Percentiles rank a stretch among this genome's conserved stretches.
Conservation (phyloP, 2,888 invertebrate species). For the Drosophila affinis region DNA sequence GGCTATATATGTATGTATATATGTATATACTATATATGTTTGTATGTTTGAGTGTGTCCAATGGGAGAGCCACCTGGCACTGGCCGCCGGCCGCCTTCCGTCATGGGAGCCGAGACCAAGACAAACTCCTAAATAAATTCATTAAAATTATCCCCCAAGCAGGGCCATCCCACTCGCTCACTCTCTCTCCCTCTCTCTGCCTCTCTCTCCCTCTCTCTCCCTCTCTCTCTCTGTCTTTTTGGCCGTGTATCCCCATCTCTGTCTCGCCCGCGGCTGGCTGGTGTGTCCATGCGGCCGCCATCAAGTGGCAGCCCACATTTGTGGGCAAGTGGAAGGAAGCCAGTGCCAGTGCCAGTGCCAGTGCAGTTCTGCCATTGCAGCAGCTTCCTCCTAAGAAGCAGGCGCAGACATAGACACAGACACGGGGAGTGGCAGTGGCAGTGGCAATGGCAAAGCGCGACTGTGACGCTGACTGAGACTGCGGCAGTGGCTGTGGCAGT, state of each 20-base stretch:
- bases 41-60: constrained; percentile 46
- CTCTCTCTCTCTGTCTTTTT: not conserved
- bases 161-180: constrained; percentile 9
- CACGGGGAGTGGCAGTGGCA: constrained; percentile 50
- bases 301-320: constrained; percentile 78
- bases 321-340: constrained; percentile 55
- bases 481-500: constrained; percentile 4
- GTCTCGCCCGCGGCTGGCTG: constrained; percentile 11
- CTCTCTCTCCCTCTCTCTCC: not conserved
- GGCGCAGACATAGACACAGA: constrained; percentile 1
- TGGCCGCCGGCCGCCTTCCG: not conserved
- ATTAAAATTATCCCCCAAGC: constrained; percentile 76
- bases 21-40: not conserved
- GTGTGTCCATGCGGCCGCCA: constrained; percentile 65
- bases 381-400: not conserved
- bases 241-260: constrained; percentile 14
- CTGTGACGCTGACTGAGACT: constrained; percentile 36
- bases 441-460: constrained; percentile 49
- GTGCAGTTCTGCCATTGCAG: constrained; percentile 12
- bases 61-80: constrained; percentile 26
- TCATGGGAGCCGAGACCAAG: constrained; percentile 22
- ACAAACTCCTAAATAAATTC: constrained; percentile 78
- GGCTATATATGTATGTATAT: constrained; percentile 33
- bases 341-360: not conserved
- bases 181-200: constrained; percentile 1